A percentile compares a stretch with the other conserved stretches of the same genome.
Evolutionary conservation across 2,797 vertebrate species (phyloP).

Genomic region (Darevskia nairensis): DNA sequence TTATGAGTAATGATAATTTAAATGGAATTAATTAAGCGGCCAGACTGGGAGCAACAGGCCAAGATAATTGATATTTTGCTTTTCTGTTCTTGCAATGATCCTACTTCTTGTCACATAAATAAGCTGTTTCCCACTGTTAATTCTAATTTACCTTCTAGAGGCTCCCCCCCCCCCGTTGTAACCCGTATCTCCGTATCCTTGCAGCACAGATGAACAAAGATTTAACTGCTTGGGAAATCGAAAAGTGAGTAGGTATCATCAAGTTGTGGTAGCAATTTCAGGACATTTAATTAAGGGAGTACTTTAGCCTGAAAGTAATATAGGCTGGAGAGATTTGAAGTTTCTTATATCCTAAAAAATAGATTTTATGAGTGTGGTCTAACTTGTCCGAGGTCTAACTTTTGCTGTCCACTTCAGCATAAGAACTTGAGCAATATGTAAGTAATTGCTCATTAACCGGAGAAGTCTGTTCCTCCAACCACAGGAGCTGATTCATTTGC

Average conservation of each 20-base stretch:
- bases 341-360: constrained; percentile 45
- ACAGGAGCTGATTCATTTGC: not conserved
- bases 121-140: constrained; percentile 21
- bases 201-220: constrained; percentile 22
- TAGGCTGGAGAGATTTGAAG: constrained; percentile 28
- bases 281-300: constrained; percentile 28
- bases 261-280: constrained; percentile 29
- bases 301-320: constrained; percentile 5
- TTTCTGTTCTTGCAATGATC: constrained; percentile 47
- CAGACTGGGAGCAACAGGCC: constrained; percentile 20
- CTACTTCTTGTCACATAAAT: constrained; percentile 28
- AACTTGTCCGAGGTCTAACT: constrained; percentile 59
- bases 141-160: constrained; percentile 36
- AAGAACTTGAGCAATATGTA: constrained; percentile 69
- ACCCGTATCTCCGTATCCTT: constrained; percentile 29
- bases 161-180: too few species aligned
- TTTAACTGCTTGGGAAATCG: constrained; percentile 11
- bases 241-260: not conserved
- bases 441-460: constrained; percentile 46
- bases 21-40: constrained; percentile 61
- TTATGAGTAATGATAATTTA: constrained; percentile 58
- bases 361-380: constrained; percentile 40
- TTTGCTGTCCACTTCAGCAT: constrained; percentile 68
- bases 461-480: not conserved
- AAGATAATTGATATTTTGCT: constrained; percentile 45